Conservation (phyloP, 2,888 invertebrate species). For the Mythimna impura region DNA sequence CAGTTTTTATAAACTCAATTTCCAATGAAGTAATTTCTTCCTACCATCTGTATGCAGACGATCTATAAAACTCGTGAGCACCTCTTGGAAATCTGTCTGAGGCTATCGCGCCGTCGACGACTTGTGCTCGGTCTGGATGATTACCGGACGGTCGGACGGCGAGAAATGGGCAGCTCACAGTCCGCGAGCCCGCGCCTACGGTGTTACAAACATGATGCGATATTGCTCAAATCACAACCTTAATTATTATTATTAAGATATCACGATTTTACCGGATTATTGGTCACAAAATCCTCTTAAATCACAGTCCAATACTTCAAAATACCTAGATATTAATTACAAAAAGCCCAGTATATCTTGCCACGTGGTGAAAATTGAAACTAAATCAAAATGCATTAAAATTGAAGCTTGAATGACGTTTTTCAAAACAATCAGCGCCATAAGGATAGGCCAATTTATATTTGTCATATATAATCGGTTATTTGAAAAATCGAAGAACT, state of each 20-base stretch:
- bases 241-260: constrained; percentile 18
- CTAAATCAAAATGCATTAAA: constrained; percentile 15
- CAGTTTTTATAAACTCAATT: no score
- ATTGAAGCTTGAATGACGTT: constrained; percentile 7
- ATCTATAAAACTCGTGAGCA: no score
- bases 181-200: no score
- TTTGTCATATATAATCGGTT: constrained; percentile 24
- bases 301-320: constrained; percentile 39
- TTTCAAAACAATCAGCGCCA: constrained; percentile 3
- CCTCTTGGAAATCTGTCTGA: no score
- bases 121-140: no score
- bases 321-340: constrained; percentile 30
- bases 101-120: no score
- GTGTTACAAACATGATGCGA: background rate
- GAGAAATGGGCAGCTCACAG: no score
- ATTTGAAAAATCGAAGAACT: constrained; percentile 20
- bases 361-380: constrained; percentile 14
- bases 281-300: constrained; percentile 14
- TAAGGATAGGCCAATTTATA: background rate
- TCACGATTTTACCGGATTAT: constrained; percentile 25
- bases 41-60: no score
- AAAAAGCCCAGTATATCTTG: background rate
- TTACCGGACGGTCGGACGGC: no score
- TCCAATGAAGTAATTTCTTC: no score
- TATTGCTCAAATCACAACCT: constrained; percentile 3